These are phyloP conservation scores for Chelonus formosanus DNA, from an alignment of 2,888 invertebrate genomes.

Conservation along the genomic window DNA sequence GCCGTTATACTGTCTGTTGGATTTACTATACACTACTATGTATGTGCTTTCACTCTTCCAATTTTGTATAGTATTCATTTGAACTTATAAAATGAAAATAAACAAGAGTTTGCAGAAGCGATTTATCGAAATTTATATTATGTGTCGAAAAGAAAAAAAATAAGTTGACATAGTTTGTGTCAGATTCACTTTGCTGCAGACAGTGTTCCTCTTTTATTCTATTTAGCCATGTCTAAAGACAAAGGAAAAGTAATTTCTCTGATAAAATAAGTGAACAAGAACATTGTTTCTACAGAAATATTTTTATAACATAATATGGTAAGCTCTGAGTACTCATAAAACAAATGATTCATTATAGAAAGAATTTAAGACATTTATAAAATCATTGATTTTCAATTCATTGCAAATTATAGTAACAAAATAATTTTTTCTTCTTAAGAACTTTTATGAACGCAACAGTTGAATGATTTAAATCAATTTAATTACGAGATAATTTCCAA, in stretches of 20 bases:
- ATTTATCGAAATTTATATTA: slow-evolving; percentile 34
- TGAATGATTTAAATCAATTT: no score
- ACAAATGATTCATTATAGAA: background rate
- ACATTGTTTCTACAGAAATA: no score
- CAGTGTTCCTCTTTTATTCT: slow-evolving; percentile 1
- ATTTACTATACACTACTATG: slow-evolving; percentile 14
- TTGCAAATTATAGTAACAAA: no score
- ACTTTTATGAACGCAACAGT: no score
- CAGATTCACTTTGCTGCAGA: slow-evolving; percentile 16
- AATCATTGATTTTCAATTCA: no score
- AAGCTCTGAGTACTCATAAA: background rate
- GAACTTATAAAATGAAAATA: slow-evolving; percentile 20
- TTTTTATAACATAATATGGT: no score
- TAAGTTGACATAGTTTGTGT: slow-evolving; percentile 6
- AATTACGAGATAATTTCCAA: no score
- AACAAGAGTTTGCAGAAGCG: slow-evolving; percentile 17
- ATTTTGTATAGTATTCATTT: background rate
- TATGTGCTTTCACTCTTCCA: slow-evolving; percentile 1
- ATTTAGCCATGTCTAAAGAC: background rate
- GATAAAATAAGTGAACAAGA: background rate
- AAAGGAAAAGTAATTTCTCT: background rate
- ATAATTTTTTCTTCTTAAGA: no score
- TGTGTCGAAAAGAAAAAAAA: slow-evolving; percentile 6
- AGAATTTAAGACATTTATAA: no score
- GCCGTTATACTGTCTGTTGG: slow-evolving; percentile 32